These are phyloP conservation scores for Drosophila macrothrix DNA, from an alignment of 2,888 invertebrate species.

Conservation along the genomic window DNA sequence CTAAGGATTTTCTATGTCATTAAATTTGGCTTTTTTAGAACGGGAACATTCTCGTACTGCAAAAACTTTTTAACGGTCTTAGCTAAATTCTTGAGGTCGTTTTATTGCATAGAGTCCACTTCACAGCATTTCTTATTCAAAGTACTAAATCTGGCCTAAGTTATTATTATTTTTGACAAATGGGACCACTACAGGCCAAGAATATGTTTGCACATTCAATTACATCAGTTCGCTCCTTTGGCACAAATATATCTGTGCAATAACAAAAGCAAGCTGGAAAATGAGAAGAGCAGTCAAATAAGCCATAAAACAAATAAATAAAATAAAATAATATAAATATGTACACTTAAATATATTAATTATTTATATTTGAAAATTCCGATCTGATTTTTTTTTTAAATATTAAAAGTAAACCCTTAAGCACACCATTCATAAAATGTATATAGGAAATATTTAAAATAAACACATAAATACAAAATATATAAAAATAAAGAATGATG, in stretches of 20 bases:
- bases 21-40: neutral
- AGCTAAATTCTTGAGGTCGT: neutral
- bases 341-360: neutral
- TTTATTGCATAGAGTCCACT: neutral
- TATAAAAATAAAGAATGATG: neutral
- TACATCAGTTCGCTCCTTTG: neutral
- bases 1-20: neutral
- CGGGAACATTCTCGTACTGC: neutral
- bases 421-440: neutral
- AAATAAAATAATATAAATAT: neutral
- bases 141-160: neutral
- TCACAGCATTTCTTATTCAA: neutral
- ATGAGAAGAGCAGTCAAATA: neutral
- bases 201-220: neutral
- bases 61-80: neutral
- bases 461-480: neutral
- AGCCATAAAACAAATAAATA: neutral
- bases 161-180: neutral
- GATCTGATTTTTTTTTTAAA: neutral
- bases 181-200: neutral
- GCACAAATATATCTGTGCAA: neutral
- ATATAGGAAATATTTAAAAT: neutral
- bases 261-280: neutral
- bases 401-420: neutral
- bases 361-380: neutral